Percentiles rank a stretch among this genome's conserved stretches.
phyloP scores from a whole-genome alignment of 1,140 invertebrate genomes.

The Drosophila littoralis region DNA sequence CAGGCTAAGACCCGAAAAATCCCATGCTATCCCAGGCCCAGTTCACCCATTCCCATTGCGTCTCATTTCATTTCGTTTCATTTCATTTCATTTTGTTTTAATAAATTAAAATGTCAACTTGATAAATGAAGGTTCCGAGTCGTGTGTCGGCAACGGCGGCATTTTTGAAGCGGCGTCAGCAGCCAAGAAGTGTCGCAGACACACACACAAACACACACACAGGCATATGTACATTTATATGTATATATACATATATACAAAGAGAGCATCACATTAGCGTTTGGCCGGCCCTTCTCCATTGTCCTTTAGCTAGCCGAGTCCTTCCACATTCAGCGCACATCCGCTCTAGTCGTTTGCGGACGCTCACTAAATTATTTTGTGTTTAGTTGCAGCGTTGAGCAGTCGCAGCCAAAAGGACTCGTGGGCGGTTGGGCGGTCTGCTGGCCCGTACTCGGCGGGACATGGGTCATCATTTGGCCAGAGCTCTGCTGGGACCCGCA shows the following conservation, averaged over 20 bases:
- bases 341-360: conserved; percentile 51
- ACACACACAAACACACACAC: not conserved
- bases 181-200: conserved; percentile 53
- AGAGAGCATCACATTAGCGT: conserved; percentile 41
- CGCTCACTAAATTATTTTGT: conserved; percentile 76
- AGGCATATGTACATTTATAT: conserved; percentile 1
- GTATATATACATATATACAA: not conserved
- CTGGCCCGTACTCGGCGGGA: conserved; percentile 17
- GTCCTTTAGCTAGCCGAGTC: conserved; percentile 25
- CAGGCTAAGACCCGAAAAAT: not conserved
- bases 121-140: conserved; percentile 77
- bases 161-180: conserved; percentile 69
- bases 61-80: conserved; percentile 55
- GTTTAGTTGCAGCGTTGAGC: conserved; percentile 64
- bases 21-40: not conserved
- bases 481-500: conserved; percentile 22
- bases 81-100: conserved; percentile 81
- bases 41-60: conserved; percentile 14
- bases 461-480: conserved; percentile 24
- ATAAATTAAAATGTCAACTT: conserved; percentile 83
- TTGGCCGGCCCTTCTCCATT: conserved; percentile 21
- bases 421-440: not conserved
- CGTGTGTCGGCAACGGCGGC: conserved; percentile 50
- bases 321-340: conserved; percentile 41
- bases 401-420: not conserved